Percentiles rank a stretch among this genome's conserved stretches.
Conservation (phyloP, 2,113 vertebrate genomes). For the Tenebrosternarchus preto region DNA sequence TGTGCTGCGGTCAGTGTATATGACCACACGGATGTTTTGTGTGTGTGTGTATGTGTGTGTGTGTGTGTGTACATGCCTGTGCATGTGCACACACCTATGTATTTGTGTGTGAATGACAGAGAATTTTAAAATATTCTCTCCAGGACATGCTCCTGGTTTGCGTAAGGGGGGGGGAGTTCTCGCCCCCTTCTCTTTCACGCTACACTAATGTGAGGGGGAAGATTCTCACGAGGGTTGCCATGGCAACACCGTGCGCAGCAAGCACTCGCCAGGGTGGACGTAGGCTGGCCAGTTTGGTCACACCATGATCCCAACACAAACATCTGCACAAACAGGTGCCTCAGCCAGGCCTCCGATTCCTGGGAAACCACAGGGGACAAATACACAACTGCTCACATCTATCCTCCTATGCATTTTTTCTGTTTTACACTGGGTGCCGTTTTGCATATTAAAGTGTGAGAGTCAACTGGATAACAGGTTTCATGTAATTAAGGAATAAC, state of each 20-base stretch:
- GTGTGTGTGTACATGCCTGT: constrained; percentile 5
- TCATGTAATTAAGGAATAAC: constrained; percentile 9
- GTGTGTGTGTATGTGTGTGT: constrained; percentile 21
- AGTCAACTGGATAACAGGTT: not conserved
- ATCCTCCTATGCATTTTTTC: not conserved
- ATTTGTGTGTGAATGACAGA: constrained; percentile 2
- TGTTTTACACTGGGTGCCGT: not conserved
- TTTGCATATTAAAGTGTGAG: not conserved
- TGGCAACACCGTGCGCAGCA: constrained; percentile 66
- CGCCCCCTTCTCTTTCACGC: constrained; percentile 50
- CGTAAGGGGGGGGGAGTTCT: constrained; percentile 12
- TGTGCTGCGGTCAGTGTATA: not conserved
- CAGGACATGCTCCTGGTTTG: constrained; percentile 12
- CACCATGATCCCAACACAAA: constrained; percentile 51
- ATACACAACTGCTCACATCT: too few species aligned
- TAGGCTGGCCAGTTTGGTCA: constrained; percentile 64
- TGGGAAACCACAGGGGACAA: not conserved
- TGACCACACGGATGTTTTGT: not conserved
- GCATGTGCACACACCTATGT: not conserved
- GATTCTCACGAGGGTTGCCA: constrained; percentile 68
- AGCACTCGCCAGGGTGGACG: constrained; percentile 55
- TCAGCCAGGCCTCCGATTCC: constrained; percentile 35
- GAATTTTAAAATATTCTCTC: constrained; percentile 14
- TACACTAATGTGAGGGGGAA: constrained; percentile 60
- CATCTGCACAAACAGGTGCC: constrained; percentile 47